Percentiles rank a stretch among this genome's conserved stretches.
Conservation (phyloP, 2,888 invertebrate genomes). For the Coecobrya sp. region DNA sequence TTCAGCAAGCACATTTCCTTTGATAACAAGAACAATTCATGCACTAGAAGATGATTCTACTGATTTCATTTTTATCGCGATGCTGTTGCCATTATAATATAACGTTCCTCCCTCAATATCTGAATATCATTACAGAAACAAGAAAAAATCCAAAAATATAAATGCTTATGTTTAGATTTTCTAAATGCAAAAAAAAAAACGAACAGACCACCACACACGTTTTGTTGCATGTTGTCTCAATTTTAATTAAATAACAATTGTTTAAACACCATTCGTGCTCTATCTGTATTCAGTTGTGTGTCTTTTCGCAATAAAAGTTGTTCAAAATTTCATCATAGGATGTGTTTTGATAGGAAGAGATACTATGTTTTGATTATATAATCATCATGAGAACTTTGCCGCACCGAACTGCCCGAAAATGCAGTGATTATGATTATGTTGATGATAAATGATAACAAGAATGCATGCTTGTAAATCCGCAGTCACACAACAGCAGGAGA, state of each 20-base stretch:
- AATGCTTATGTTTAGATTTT: no score
- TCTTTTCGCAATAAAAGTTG: slow-evolving; percentile 13
- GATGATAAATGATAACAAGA: slow-evolving; percentile 27
- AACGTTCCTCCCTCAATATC: background rate
- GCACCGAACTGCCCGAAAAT: slow-evolving; percentile 36
- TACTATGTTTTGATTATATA: slow-evolving; percentile 49
- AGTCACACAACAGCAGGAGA: slow-evolving; percentile 42
- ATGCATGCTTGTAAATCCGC: slow-evolving; percentile 27
- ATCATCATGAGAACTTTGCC: slow-evolving; percentile 59
- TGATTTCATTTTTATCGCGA: slow-evolving; percentile 61
- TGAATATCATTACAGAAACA: background rate
- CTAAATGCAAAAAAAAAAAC: slow-evolving; percentile 33
- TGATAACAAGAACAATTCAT: slow-evolving; percentile 64
- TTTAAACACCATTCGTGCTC: background rate
- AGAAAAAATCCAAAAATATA: background rate
- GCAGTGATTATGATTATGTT: slow-evolving; percentile 33
- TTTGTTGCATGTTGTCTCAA: background rate
- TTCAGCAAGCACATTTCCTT: slow-evolving; percentile 36
- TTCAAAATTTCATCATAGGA: background rate
- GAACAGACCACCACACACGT: slow-evolving; percentile 12
- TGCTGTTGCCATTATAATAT: background rate
- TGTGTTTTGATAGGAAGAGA: background rate
- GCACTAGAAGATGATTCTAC: slow-evolving; percentile 56
- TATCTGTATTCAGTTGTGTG: background rate
- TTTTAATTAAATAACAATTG: slow-evolving; percentile 45